Conservation (phyloP, 2,888 invertebrate genomes). For the Seira musarum region DNA sequence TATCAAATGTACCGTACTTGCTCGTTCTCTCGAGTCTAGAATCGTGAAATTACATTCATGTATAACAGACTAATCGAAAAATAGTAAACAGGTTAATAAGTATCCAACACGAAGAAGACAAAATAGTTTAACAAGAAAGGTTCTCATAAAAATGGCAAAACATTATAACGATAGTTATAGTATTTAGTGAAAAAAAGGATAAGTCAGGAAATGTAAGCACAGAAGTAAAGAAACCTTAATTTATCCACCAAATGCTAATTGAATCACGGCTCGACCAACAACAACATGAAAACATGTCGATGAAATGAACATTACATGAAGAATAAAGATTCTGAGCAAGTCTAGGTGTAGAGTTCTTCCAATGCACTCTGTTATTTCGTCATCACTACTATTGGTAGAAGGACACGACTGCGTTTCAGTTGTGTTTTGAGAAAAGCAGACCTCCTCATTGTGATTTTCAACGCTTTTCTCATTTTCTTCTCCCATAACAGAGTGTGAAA, state of each 20-base stretch:
- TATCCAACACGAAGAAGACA: too few species aligned
- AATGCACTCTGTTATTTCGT: neutral
- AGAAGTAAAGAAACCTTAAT: neutral
- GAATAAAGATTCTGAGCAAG: constrained; percentile 81
- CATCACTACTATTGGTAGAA: neutral
- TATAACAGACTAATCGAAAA: neutral
- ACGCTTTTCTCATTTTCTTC: neutral
- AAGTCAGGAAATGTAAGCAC: too few species aligned
- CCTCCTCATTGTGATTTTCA: neutral
- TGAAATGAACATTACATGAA: constrained; percentile 85
- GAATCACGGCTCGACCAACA: constrained; percentile 1
- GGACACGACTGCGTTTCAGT: neutral
- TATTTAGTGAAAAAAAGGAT: neutral
- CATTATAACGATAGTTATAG: neutral
- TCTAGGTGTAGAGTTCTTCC: constrained; percentile 79
- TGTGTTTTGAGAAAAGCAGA: neutral
- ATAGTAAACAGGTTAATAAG: neutral
- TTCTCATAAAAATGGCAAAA: neutral
- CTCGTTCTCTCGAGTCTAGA: neutral
- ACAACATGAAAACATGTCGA: constrained; percentile 81
- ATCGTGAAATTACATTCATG: neutral
- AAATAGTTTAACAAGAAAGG: too few species aligned
- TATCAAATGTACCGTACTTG: neutral
- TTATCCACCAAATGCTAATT: neutral
- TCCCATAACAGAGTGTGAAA: constrained; percentile 1